Conservation (phyloP, 2,888 invertebrate genomes). For the Drosophila siamana region DNA sequence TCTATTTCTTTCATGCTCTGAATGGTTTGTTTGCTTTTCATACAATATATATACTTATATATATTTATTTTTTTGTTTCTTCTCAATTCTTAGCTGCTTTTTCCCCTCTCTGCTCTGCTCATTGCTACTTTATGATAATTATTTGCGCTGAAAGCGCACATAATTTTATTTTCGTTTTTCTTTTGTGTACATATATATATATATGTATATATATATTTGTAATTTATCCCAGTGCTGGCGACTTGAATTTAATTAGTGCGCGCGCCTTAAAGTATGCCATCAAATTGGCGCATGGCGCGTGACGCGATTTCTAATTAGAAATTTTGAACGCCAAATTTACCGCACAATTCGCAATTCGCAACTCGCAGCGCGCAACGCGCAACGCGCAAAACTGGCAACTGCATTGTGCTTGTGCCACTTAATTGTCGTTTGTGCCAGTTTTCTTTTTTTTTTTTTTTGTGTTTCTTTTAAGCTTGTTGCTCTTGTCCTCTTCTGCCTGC, state of each 20-base stretch:
- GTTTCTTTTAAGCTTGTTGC: constrained; percentile 6
- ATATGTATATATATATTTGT: constrained; percentile 6
- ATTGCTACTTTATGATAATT: constrained; percentile 57
- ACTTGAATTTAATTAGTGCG: constrained; percentile 51
- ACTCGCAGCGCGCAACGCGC: constrained; percentile 16
- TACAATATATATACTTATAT: background rate
- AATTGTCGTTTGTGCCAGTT: constrained; percentile 39
- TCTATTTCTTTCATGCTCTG: constrained; percentile 54
- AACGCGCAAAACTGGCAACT: constrained; percentile 4
- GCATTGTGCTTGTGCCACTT: constrained; percentile 32
- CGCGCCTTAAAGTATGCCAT: constrained; percentile 41
- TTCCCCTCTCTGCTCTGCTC: constrained; percentile 21
- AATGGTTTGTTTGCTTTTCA: constrained; percentile 41
- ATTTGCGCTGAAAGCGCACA: constrained; percentile 27
- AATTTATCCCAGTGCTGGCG: constrained; percentile 8
- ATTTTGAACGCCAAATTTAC: constrained; percentile 34
- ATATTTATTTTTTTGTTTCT: constrained; percentile 9
- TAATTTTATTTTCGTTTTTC: too few relatives aligned
- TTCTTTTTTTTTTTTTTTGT: constrained; percentile 3
- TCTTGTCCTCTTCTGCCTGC: background rate
- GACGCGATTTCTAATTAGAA: constrained; percentile 53
- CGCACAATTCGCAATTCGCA: constrained; percentile 27
- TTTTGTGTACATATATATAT: constrained; percentile 1
- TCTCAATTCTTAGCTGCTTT: constrained; percentile 10
- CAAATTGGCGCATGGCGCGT: constrained; percentile 40